These are phyloP conservation scores for Metacarcinus magister DNA, from an alignment of 2,888 invertebrate species.

Conservation along the genomic window DNA sequence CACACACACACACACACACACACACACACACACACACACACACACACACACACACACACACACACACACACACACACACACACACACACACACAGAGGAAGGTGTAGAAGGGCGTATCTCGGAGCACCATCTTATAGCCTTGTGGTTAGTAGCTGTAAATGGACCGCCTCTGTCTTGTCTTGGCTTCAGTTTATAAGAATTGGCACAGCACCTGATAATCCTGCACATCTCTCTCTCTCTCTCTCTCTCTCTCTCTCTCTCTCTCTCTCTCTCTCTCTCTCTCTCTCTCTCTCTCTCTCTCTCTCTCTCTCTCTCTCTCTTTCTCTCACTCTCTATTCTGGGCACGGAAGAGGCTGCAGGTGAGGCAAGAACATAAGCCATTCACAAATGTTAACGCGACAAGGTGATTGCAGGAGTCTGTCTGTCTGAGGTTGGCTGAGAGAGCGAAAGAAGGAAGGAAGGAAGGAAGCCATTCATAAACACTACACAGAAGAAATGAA, in stretches of 20 bases:
- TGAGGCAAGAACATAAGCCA: not conserved
- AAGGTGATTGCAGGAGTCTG: not conserved
- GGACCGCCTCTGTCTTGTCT: not conserved
- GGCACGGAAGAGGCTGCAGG: not conserved
- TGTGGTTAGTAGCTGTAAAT: not conserved
- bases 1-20: constrained; percentile 15
- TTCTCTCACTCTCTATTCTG: constrained; percentile 13
- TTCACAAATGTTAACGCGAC: too few species aligned
- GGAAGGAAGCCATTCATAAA: not conserved
- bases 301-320: constrained; percentile 22
- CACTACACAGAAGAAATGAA: not conserved
- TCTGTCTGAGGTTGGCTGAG: not conserved
- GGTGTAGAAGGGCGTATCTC: not conserved
- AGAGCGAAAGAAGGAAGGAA: too few species aligned
- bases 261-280: not conserved
- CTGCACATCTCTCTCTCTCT: not conserved
- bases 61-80: too few species aligned
- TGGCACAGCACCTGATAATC: not conserved
- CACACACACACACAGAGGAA: not conserved
- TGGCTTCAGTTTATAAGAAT: not conserved
- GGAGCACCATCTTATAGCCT: not conserved
- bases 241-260: not conserved
- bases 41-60: not conserved
- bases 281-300: constrained; percentile 12
- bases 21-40: not conserved